These are phyloP conservation scores for Gnatocerus cornutus DNA, from an alignment of 2,888 invertebrate species.

Conservation along the genomic window DNA sequence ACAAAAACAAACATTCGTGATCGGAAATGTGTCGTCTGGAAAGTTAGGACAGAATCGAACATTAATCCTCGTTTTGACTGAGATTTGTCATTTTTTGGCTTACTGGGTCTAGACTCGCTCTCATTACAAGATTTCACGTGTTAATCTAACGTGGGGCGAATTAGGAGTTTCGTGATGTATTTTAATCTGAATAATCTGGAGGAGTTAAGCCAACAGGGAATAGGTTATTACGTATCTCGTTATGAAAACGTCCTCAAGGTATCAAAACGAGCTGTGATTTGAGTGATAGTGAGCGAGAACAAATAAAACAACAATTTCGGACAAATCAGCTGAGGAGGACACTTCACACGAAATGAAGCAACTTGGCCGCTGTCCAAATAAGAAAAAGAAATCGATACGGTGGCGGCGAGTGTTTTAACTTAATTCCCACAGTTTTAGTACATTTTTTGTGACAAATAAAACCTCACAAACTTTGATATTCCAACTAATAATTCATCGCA, in stretches of 20 bases:
- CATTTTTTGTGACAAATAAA: conserved; percentile 1
- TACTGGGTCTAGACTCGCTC: background rate
- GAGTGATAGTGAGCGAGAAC: background rate
- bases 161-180: background rate
- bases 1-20: conserved; percentile 23
- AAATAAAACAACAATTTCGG: conserved; percentile 52
- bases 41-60: conserved; percentile 9
- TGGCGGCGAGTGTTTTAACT: conserved; percentile 49
- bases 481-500: conserved; percentile 15
- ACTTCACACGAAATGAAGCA: conserved; percentile 57
- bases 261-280: conserved; percentile 2
- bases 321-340: conserved; percentile 50
- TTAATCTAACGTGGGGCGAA: background rate
- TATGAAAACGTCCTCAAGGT: conserved; percentile 14
- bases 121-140: background rate
- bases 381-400: conserved; percentile 53
- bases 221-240: conserved; percentile 15
- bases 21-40: conserved; percentile 17
- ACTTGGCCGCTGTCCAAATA: conserved; percentile 57
- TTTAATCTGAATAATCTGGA: conserved; percentile 9
- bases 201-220: conserved; percentile 15
- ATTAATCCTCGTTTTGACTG: conserved; percentile 24
- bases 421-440: conserved; percentile 6
- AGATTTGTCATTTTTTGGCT: conserved; percentile 34
- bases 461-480: conserved; percentile 9